Conservation (phyloP, 2,113 vertebrate genomes). For the Rana temporaria region DNA sequence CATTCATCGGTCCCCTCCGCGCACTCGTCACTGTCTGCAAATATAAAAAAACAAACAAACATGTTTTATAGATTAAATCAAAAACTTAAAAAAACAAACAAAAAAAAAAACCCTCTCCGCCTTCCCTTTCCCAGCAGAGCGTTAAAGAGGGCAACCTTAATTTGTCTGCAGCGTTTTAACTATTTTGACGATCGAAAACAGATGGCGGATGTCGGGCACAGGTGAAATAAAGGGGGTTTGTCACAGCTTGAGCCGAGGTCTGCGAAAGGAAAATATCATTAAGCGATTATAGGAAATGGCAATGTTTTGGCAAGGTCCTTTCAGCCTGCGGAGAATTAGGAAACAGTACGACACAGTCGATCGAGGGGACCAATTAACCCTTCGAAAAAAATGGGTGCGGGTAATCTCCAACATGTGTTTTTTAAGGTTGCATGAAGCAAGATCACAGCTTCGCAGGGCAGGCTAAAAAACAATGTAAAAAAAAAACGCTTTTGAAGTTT, state of each 20-base stretch:
- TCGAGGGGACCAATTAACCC: neutral
- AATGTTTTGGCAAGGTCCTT: neutral
- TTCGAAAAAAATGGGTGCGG: neutral
- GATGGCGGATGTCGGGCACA: constrained; percentile 15
- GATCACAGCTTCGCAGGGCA: too few relatives aligned
- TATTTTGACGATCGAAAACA: constrained; percentile 27
- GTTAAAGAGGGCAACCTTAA: neutral
- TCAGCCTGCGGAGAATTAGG: constrained; percentile 24
- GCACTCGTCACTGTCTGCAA: constrained; percentile 89
- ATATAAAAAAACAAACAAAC: neutral
- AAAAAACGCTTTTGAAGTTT: too few relatives aligned
- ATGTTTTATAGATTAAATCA: neutral
- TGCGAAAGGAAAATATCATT: constrained; percentile 33
- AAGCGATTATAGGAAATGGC: constrained; percentile 33
- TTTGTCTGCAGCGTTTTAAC: neutral
- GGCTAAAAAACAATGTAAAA: too few relatives aligned
- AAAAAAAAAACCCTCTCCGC: neutral
- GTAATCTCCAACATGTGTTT: too few relatives aligned
- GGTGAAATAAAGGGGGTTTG: constrained; percentile 42
- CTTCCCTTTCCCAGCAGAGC: neutral
- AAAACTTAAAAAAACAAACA: neutral
- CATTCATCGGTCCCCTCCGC: constrained; percentile 90
- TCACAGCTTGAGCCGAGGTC: neutral
- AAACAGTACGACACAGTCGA: neutral
- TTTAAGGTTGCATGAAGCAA: too few relatives aligned